Conservation (phyloP, 2,113 vertebrate genomes). For the Mesocricetus auratus region DNA sequence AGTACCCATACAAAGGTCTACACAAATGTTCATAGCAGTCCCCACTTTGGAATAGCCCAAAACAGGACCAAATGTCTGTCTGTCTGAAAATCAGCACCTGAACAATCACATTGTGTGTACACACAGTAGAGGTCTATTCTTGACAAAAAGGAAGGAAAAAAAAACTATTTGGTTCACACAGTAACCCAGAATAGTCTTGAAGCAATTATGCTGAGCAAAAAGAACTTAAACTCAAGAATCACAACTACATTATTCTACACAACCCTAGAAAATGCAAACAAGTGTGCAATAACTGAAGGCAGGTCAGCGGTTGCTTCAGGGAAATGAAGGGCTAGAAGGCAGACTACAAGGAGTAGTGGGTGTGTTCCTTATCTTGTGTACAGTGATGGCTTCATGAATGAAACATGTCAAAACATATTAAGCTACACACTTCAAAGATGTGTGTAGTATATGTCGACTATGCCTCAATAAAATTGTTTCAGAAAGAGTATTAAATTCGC, state of each 20-base stretch:
- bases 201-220: background rate
- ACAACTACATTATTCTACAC: background rate
- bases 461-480: background rate
- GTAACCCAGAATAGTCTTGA: background rate
- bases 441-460: background rate
- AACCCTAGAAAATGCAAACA: background rate
- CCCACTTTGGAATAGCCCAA: background rate
- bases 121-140: background rate
- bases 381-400: background rate
- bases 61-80: background rate
- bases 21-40: background rate
- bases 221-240: background rate
- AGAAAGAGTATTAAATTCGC: background rate
- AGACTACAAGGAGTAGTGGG: accelerated
- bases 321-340: background rate
- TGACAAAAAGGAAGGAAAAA: background rate
- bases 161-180: too few species aligned
- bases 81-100: background rate
- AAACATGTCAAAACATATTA: background rate
- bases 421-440: background rate
- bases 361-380: background rate
- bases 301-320: background rate
- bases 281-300: background rate
- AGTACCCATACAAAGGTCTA: background rate
- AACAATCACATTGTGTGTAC: background rate